A percentile compares a stretch with the other conserved stretches of the same genome.
Conservation (phyloP, 1,140 invertebrate species). For the Copidosoma floridanum region DNA sequence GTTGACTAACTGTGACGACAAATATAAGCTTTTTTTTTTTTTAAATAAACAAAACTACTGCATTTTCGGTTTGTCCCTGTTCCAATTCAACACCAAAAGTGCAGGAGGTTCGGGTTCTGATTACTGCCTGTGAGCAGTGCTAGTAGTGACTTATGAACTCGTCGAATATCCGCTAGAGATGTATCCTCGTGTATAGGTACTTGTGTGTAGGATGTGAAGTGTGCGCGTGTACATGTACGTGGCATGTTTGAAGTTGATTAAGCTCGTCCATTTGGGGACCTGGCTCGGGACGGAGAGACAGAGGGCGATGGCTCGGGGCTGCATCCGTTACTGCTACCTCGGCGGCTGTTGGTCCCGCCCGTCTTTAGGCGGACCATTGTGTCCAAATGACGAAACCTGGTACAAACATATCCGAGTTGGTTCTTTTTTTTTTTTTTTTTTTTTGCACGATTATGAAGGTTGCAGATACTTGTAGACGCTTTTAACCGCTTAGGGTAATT, state of each 20-base stretch:
- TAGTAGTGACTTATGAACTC: background rate
- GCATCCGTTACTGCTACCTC: constrained; percentile 50
- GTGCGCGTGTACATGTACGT: too few species aligned
- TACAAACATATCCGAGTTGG: too few species aligned
- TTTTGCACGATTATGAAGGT: too few species aligned
- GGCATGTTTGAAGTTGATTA: too few species aligned
- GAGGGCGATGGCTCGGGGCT: constrained; percentile 62
- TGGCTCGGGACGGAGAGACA: constrained; percentile 57
- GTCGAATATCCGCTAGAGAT: background rate
- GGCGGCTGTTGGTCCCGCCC: constrained; percentile 53
- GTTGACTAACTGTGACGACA: background rate
- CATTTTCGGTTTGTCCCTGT: background rate
- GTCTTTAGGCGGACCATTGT: constrained; percentile 72
- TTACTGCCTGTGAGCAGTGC: too few species aligned
- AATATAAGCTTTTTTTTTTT: background rate
- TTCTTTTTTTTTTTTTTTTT: too few species aligned
- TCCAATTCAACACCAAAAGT: background rate
- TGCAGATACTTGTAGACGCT: too few species aligned
- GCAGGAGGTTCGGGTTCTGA: background rate
- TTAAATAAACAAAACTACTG: background rate
- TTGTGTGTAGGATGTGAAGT: too few species aligned
- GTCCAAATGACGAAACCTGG: constrained; percentile 80
- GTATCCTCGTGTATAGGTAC: background rate
- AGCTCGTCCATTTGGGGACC: constrained; percentile 47
- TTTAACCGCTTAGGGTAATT: too few species aligned